Conservation (phyloP, 2,113 vertebrate species). For the Alaudala cheleensis region DNA sequence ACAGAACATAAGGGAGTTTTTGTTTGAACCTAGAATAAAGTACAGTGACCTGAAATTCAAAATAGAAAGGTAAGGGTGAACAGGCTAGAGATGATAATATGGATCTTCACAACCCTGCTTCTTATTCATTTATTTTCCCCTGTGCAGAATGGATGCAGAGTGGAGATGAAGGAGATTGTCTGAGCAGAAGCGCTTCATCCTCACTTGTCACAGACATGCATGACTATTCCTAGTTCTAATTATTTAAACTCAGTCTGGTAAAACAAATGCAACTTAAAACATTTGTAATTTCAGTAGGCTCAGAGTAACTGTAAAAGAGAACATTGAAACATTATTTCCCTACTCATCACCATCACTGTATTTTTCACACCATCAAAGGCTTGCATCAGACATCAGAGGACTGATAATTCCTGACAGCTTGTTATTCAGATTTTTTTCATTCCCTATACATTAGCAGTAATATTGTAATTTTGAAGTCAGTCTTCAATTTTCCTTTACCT, state of each 20-base stretch:
- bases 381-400: not conserved
- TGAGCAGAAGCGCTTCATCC: not conserved
- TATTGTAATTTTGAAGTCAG: not conserved
- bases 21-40: not conserved
- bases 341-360: not conserved
- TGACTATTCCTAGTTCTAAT: not conserved
- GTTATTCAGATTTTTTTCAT: not conserved
- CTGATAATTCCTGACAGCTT: not conserved
- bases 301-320: not conserved
- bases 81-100: not conserved
- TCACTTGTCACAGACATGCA: not conserved
- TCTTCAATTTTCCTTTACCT: not conserved
- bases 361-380: not conserved
- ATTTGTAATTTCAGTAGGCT: not conserved
- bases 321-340: not conserved
- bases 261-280: not conserved
- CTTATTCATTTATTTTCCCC: not conserved
- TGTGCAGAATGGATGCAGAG: not conserved
- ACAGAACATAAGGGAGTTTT: not conserved
- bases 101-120: not conserved
- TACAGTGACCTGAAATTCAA: constrained; percentile 2
- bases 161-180: not conserved
- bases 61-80: not conserved
- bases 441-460: not conserved
- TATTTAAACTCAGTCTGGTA: not conserved